Conservation (phyloP, 2,888 invertebrate genomes). For the Diabrotica balteata region DNA sequence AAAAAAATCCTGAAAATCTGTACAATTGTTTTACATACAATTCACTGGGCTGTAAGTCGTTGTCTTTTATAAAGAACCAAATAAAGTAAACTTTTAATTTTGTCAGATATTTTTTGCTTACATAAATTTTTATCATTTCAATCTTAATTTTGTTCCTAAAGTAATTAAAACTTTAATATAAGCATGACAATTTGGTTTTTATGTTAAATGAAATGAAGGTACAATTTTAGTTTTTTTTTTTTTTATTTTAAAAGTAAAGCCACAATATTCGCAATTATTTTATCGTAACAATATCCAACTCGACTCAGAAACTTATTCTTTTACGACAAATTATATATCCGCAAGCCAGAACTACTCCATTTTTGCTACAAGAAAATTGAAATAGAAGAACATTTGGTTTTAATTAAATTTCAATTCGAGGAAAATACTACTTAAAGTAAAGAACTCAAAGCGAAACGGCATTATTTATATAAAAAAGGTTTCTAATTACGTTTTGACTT, state of each 20-base stretch:
- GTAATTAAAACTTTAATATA: too few relatives aligned
- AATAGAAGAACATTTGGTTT: conserved; percentile 14
- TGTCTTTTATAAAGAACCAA: too few relatives aligned
- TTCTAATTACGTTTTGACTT: too few relatives aligned
- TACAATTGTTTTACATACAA: too few relatives aligned
- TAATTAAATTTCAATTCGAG: conserved; percentile 19
- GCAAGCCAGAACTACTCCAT: conserved; percentile 11
- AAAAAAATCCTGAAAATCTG: too few relatives aligned
- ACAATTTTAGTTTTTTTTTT: too few relatives aligned
- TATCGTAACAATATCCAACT: conserved; percentile 16
- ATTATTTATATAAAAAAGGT: too few relatives aligned
- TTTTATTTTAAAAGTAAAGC: conserved; percentile 14
- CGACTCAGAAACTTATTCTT: conserved; percentile 16
- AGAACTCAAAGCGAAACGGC: not conserved
- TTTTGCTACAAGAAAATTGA: conserved; percentile 11
- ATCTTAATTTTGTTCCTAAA: too few relatives aligned
- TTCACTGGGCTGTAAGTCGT: too few relatives aligned
- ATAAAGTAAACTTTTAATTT: not conserved
- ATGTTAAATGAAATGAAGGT: too few relatives aligned
- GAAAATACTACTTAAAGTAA: not conserved
- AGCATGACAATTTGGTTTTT: too few relatives aligned
- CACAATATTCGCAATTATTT: conserved; percentile 21
- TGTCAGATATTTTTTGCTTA: not conserved
- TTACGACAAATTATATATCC: conserved; percentile 20
- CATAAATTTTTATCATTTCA: too few relatives aligned